phyloP scores from a whole-genome alignment of 2,888 invertebrate species.

The Hyppa rectilinea region DNA sequence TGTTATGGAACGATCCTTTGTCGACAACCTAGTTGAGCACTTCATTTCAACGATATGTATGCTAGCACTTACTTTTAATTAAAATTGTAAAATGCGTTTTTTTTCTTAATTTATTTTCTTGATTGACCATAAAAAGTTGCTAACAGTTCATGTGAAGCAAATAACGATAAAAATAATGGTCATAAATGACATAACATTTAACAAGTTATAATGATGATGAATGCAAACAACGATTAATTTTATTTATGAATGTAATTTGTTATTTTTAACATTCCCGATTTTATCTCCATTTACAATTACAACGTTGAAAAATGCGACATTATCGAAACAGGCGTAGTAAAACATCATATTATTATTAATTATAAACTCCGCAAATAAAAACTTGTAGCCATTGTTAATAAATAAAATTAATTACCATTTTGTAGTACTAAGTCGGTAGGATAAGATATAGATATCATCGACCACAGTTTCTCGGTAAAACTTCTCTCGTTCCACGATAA shows the following conservation, averaged over 20 bases:
- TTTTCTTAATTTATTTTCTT: slow-evolving; percentile 21
- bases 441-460: slow-evolving; percentile 79
- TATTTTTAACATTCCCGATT: slow-evolving; percentile 40
- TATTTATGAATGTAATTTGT: slow-evolving; percentile 47
- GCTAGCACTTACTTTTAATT: slow-evolving; percentile 23
- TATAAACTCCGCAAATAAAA: slow-evolving; percentile 61
- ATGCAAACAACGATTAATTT: slow-evolving; percentile 39
- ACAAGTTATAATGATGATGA: slow-evolving; percentile 52
- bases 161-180: slow-evolving; percentile 31
- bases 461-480: slow-evolving; percentile 81
- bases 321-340: slow-evolving; percentile 56
- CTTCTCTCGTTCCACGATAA: slow-evolving; percentile 77
- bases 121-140: slow-evolving; percentile 40
- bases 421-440: slow-evolving; percentile 73
- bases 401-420: slow-evolving; percentile 76
- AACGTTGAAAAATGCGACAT: slow-evolving; percentile 54
- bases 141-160: slow-evolving; percentile 20
- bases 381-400: slow-evolving; percentile 60
- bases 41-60: slow-evolving; percentile 14
- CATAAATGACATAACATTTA: slow-evolving; percentile 30
- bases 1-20: slow-evolving; percentile 44
- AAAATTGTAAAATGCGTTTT: slow-evolving; percentile 12
- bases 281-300: slow-evolving; percentile 45
- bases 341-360: slow-evolving; percentile 66
- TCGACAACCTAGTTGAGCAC: slow-evolving; percentile 1